Base-by-base conservation (phyloP, 2,113 vertebrate genomes). In the Bubo blakistoni region DNA sequence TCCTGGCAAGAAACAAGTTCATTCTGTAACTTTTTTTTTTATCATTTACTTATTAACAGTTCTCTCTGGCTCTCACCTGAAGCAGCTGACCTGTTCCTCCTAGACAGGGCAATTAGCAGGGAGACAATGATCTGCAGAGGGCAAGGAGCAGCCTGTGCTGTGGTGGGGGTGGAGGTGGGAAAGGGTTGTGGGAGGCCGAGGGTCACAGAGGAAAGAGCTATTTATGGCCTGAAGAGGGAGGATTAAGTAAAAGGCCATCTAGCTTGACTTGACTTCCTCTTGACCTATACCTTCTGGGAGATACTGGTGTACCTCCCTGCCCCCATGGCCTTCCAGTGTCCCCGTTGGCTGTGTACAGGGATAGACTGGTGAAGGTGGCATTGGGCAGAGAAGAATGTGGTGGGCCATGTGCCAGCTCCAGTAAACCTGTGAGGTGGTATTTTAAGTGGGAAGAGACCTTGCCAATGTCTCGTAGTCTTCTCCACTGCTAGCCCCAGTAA, bases 21-120 rank as follows among this genome's bases (percentile, higher is more conserved):
- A 67, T 96, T 93, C 92, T 96, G 97, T 96, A 88, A 96, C 88
- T 52, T 73, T 34, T 73, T 81, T 95, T 94, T 93, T 97, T 94
- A 96, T 96, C 92, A 93, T 90, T 97, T 96, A 96, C 95, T 96
- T 96, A 96, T 97, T 97, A 97, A 97, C 96, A 91, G 82, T 38
- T 92, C 51, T 6, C 76, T 94, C 76, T 97, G 94, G 65, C 94
- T 96, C 81, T 84, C 93, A 94, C 94, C 95, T 97, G 96, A 96
- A 97, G 94, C 76, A 95, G 93, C 93, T 97, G 97, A 97, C 89
- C 96, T 96, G 92, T 95, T 94, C 84, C 93, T 94, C 88, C 49
- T 52, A 96, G 94, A 90, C 96, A 93, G 65, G 52, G 78, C 83
- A 92, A 93, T 97, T 95, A 97, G 83, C 81, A 85, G 78, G 71